Conservation (phyloP, 2,888 invertebrate species). For the Xestia sexstrigata region DNA sequence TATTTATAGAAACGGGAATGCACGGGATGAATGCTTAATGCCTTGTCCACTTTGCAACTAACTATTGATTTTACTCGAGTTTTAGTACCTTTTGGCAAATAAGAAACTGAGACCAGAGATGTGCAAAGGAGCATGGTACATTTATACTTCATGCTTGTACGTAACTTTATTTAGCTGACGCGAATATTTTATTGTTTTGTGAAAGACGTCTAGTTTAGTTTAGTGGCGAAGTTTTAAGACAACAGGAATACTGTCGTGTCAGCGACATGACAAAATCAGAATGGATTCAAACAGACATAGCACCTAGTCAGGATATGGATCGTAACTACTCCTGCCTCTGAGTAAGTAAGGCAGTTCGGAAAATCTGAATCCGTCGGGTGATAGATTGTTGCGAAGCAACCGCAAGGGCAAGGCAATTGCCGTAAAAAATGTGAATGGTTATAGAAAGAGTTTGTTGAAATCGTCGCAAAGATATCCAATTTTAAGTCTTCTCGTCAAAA, state of each 20-base stretch:
- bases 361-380: background rate
- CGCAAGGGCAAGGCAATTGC: background rate
- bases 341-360: background rate
- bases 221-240: background rate
- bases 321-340: background rate
- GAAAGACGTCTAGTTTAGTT: background rate
- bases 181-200: background rate
- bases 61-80: constrained; percentile 34
- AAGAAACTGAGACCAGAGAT: background rate
- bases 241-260: background rate
- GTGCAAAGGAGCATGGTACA: background rate
- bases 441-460: background rate
- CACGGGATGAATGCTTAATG: constrained; percentile 63
- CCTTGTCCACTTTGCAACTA: constrained; percentile 55
- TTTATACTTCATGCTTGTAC: constrained; percentile 4
- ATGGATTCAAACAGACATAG: background rate
- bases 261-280: background rate
- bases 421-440: background rate
- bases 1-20: constrained; percentile 66
- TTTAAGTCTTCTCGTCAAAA: background rate
- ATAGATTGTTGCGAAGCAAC: background rate
- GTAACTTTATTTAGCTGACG: constrained; percentile 15
- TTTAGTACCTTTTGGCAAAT: constrained; percentile 31
- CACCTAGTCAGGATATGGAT: background rate
- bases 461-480: background rate